phyloP scores from a whole-genome alignment of 2,888 invertebrate genomes.

The Pandemis corylana region DNA sequence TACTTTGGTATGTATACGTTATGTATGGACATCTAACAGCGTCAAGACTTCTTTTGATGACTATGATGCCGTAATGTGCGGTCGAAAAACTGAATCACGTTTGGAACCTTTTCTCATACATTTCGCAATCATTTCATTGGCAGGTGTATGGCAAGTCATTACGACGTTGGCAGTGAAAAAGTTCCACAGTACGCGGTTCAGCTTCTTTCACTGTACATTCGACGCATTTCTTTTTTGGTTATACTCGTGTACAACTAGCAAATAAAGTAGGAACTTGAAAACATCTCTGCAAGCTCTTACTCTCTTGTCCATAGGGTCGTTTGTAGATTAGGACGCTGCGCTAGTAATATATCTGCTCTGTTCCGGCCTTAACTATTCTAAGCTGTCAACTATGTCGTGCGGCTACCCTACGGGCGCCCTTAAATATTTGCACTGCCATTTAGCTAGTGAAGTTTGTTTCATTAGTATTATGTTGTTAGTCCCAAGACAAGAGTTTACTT shows the following conservation, averaged over 20 bases:
- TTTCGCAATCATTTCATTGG: too few relatives aligned
- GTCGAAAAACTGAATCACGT: too few relatives aligned
- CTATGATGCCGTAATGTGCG: too few relatives aligned
- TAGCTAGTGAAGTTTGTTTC: conserved; percentile 36
- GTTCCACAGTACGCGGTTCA: too few relatives aligned
- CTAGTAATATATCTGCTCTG: background rate
- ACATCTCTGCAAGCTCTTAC: background rate
- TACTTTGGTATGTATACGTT: too few relatives aligned
- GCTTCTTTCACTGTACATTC: too few relatives aligned
- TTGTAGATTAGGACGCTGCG: background rate
- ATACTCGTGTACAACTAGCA: background rate
- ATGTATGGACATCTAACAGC: too few relatives aligned
- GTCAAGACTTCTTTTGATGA: too few relatives aligned
- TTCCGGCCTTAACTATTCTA: background rate
- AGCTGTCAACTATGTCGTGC: conserved; percentile 17
- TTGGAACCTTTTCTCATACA: too few relatives aligned
- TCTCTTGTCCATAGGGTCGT: background rate
- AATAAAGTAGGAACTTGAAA: background rate
- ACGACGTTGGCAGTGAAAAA: too few relatives aligned
- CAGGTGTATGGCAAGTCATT: too few relatives aligned
- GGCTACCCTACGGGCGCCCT: conserved; percentile 13
- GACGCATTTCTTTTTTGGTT: too few relatives aligned
- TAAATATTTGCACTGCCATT: conserved; percentile 39
- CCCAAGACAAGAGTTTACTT: conserved; percentile 42
- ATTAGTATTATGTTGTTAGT: conserved; percentile 39